Evolutionary conservation across 2,113 vertebrate genomes (phyloP).

Genomic region (Psammodynastes pulverulentus): DNA sequence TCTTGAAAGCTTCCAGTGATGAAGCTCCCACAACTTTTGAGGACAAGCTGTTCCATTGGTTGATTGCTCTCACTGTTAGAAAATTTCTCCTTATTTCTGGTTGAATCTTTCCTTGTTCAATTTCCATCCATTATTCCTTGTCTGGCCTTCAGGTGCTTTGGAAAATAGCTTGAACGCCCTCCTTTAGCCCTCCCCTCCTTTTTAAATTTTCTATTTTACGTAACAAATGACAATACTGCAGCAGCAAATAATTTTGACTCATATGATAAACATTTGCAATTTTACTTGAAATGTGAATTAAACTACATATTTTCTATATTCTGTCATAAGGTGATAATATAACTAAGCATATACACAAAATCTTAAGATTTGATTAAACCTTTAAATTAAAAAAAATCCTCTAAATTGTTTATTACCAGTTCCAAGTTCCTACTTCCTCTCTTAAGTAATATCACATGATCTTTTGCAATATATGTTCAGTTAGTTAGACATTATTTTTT

Average conservation of each 20-base stretch:
- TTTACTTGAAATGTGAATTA: neutral
- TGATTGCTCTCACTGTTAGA: too few relatives aligned
- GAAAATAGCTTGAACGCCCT: too few relatives aligned
- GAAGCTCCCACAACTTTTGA: too few relatives aligned
- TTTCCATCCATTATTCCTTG: too few relatives aligned
- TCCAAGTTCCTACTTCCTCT: conserved; percentile 4
- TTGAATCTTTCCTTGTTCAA: too few relatives aligned
- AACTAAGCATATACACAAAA: neutral
- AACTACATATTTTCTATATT: neutral
- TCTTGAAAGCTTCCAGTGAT: too few relatives aligned
- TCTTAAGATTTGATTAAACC: neutral
- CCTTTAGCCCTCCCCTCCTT: neutral
- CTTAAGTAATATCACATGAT: neutral
- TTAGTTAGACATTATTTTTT: neutral
- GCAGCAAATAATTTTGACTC: neutral
- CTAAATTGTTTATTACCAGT: conserved; percentile 13
- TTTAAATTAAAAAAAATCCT: neutral
- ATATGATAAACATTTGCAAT: conserved; percentile 13
- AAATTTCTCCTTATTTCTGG: too few relatives aligned
- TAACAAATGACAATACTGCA: conserved; percentile 9
- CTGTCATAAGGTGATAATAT: neutral
- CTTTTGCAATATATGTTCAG: neutral
- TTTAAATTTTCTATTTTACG: conserved; percentile 8
- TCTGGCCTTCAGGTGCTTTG: too few relatives aligned
- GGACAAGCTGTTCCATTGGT: too few relatives aligned